Conservation (phyloP, 2,113 vertebrate genomes). For the Sinocyclocheilus maitianheensis region DNA sequence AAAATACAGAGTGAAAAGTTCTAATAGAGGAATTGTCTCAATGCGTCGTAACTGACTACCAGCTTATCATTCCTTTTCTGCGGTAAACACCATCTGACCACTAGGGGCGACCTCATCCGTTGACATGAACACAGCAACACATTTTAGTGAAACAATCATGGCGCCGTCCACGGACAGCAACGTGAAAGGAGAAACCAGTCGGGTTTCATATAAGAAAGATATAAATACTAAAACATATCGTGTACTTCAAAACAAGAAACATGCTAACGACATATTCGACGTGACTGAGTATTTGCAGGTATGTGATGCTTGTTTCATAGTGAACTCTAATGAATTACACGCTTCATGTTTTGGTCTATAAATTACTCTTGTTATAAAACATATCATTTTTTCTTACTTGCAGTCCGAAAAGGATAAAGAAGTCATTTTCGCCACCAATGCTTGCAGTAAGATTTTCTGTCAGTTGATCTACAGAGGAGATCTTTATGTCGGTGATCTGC, state of each 20-base stretch:
- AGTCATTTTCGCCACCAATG: constrained; percentile 65
- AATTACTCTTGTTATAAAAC: neutral
- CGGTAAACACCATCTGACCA: neutral
- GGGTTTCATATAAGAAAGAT: constrained; percentile 61
- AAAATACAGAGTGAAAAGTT: too few species aligned
- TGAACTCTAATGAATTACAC: neutral
- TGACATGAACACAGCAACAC: neutral
- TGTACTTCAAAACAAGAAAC: constrained; percentile 74
- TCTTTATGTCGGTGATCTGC: constrained; percentile 81
- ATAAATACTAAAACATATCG: constrained; percentile 63
- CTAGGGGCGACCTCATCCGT: constrained; percentile 30
- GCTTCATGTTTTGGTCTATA: neutral
- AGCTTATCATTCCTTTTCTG: too few species aligned
- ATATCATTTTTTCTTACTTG: neutral
- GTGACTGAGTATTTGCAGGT: constrained; percentile 79
- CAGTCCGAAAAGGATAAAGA: constrained; percentile 81
- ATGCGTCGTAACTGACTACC: too few species aligned
- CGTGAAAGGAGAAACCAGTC: constrained; percentile 62
- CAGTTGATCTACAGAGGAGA: constrained; percentile 80
- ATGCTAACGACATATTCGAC: constrained; percentile 87
- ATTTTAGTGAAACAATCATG: constrained; percentile 62
- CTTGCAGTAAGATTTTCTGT: constrained; percentile 82
- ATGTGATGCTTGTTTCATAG: neutral
- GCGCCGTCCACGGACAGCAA: constrained; percentile 71
- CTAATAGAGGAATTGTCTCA: too few species aligned